Conservation (phyloP, 2,797 vertebrate genomes). For the Simalia tracyae region DNA sequence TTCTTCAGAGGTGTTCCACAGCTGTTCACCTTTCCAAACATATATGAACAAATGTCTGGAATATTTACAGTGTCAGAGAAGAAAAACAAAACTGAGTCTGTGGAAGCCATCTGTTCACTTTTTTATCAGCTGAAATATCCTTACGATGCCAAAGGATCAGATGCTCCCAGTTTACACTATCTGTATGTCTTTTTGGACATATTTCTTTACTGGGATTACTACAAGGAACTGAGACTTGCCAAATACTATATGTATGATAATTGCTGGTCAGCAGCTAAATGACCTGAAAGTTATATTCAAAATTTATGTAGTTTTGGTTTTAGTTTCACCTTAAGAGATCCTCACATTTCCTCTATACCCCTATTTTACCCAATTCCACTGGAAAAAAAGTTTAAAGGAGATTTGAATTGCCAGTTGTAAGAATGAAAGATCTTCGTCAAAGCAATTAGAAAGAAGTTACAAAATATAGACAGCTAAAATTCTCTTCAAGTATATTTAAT, state of each 20-base stretch:
- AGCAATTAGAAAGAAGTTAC: background rate
- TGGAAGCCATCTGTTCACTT: background rate
- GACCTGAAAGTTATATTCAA: background rate
- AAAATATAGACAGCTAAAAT: background rate
- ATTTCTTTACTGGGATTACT: constrained; percentile 24
- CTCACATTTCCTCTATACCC: background rate
- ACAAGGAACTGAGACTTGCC: background rate
- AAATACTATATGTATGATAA: background rate
- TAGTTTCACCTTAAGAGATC: background rate
- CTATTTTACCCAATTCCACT: background rate
- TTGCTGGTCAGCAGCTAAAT: background rate
- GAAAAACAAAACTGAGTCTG: background rate
- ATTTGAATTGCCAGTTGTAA: background rate
- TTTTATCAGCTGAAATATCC: background rate
- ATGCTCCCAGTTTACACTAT: constrained; percentile 21
- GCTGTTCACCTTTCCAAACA: background rate
- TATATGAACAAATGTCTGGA: background rate
- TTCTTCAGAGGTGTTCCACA: background rate
- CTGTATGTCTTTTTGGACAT: background rate
- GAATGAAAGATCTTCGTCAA: background rate
- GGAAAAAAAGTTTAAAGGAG: background rate
- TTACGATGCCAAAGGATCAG: background rate
- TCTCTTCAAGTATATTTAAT: background rate
- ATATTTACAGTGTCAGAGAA: background rate
- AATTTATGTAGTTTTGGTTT: background rate